Evolutionary conservation across 1,140 invertebrate genomes (phyloP).

Genomic region (Caenorhabditis latens): DNA sequence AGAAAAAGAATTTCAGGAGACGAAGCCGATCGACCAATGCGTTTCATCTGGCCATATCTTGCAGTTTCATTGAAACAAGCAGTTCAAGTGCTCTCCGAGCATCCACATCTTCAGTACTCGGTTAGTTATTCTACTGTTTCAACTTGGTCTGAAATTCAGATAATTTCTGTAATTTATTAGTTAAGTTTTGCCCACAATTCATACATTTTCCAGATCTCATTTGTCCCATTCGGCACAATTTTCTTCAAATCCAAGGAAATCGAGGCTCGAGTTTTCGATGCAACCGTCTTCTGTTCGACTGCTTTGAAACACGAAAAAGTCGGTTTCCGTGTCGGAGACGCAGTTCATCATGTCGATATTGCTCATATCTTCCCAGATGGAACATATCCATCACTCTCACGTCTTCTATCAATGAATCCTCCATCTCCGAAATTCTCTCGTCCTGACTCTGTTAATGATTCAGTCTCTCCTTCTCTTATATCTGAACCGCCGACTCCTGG

Average conservation of each 20-base stretch:
- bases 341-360: conserved; percentile 50
- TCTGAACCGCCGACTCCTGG: conserved; percentile 46
- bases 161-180: not conserved
- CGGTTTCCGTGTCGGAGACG: conserved; percentile 28
- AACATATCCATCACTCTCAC: conserved; percentile 31
- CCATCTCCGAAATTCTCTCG: conserved; percentile 50
- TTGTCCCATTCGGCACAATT: conserved; percentile 53
- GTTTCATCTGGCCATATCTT: conserved; percentile 53
- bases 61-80: conserved; percentile 51
- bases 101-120: conserved; percentile 44
- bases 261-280: conserved; percentile 51
- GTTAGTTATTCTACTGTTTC: too few species aligned
- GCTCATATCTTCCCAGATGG: conserved; percentile 48
- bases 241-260: conserved; percentile 34
- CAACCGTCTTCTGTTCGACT: conserved; percentile 37
- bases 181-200: too few species aligned
- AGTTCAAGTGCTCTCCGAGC: not conserved
- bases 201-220: conserved; percentile 10
- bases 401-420: conserved; percentile 48
- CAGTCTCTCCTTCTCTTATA: not conserved
- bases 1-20: not conserved
- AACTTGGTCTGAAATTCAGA: not conserved
- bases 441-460: conserved; percentile 35
- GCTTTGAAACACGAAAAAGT: conserved; percentile 48
- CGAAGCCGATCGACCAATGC: conserved; percentile 25